Evolutionary conservation across 1,140 invertebrate genomes (phyloP), one percentile per base, ranked within the genome.

Genomic region (Panulirus ornatus): DNA sequence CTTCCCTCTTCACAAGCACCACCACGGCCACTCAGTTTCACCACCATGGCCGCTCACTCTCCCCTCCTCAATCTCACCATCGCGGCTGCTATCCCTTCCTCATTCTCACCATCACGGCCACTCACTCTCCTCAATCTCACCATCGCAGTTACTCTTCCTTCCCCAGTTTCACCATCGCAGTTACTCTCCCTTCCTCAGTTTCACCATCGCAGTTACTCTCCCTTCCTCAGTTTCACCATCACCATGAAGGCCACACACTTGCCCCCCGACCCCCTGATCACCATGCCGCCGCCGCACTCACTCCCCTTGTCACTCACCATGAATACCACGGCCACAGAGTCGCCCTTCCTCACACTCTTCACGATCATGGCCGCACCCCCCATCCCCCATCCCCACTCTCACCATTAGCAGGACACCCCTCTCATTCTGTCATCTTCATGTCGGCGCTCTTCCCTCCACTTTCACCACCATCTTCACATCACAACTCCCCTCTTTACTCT

Each of bases 261-360:
- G 0, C 42, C n/a, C 42, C n/a, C 75, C 1, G 0, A 6, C 19
- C 27, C 40, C 8, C 76, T 42, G 36, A 78, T 78, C 42, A 38
- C 42, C 76, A 11, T 34, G 27, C 76, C n/a, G 22, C 27, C 76
- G 3, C 76, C 30, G 11, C 47, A 34, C 11, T 51, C 22, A 22
- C n/a, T 47, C 42, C 75, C n/a, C 75, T 36, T 27, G 30, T 16
- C 66, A 16, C 27, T 70, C 66, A 70, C 66, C 66, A 70, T 70
- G 9, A 70, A 11, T 27, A 30, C 66, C 27, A 2, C 66, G 27
- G 27, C 27, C 27, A 34, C 5, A 70, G 27, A 34, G 22, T 38
- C 70, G 16, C 27, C 70, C 22, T 36, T 73, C 70, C 70, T 38
- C 34, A 34, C 27, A 14, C 70, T 34, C 30, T 22, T 73, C 30